A percentile compares a stretch with the other conserved stretches of the same genome.
These are phyloP conservation scores for Craseonycteris thonglongyai DNA, from an alignment of 2,113 vertebrate genomes.

Conservation along the genomic window DNA sequence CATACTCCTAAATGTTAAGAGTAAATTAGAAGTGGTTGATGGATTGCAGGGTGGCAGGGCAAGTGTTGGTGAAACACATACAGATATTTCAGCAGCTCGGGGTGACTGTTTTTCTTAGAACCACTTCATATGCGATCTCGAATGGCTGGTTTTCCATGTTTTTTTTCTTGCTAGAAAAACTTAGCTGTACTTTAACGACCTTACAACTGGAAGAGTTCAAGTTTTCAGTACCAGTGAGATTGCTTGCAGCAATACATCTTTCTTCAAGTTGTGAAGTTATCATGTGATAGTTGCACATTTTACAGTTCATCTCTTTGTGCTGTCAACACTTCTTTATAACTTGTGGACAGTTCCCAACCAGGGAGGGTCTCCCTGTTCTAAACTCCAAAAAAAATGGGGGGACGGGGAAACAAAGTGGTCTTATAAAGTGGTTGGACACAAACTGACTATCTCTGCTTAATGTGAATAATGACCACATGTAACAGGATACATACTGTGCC, in stretches of 20 bases:
- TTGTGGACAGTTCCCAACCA: background rate
- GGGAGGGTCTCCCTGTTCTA: background rate
- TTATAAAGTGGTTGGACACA: background rate
- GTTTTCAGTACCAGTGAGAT: background rate
- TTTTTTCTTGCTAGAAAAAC: background rate
- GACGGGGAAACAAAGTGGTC: background rate
- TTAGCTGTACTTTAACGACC: background rate
- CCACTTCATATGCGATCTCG: background rate
- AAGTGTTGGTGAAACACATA: background rate
- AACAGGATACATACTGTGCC: background rate
- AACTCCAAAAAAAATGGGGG: accelerated
- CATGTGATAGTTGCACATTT: background rate
- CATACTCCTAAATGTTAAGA: background rate
- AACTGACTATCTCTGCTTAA: background rate
- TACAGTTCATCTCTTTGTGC: background rate
- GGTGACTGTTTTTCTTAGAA: background rate
- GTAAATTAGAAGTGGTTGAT: background rate
- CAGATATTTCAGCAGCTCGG: background rate
- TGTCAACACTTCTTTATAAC: background rate
- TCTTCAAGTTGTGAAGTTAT: background rate
- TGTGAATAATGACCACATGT: background rate
- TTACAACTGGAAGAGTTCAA: background rate
- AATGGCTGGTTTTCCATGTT: slow-evolving; percentile 16
- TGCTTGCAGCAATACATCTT: background rate
- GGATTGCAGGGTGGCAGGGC: background rate